Conservation (phyloP, 1,140 invertebrate species). For the Parasteatoda tepidariorum region DNA sequence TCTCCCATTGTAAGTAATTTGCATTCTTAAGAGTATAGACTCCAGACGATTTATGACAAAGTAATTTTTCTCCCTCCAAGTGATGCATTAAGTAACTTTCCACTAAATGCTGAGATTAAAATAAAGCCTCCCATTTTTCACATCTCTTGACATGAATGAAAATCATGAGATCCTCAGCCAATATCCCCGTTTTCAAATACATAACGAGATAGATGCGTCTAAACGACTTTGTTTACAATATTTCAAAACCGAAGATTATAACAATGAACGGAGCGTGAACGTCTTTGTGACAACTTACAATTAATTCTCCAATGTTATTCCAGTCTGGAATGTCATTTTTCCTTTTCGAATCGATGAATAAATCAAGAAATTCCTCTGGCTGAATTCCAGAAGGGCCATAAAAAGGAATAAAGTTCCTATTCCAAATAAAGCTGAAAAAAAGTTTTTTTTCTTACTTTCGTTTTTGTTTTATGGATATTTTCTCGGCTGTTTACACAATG, state of each 20-base stretch:
- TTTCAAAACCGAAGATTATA: slow-evolving; percentile 35
- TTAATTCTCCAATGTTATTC: slow-evolving; percentile 18
- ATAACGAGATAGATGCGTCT: not conserved
- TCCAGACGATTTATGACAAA: too few relatives aligned
- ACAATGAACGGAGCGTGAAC: slow-evolving; percentile 44
- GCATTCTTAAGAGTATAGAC: too few relatives aligned
- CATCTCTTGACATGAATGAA: not conserved
- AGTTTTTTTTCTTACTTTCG: slow-evolving; percentile 43
- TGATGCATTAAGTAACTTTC: too few relatives aligned
- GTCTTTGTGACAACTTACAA: slow-evolving; percentile 44
- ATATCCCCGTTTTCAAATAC: not conserved
- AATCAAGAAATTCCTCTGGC: slow-evolving; percentile 49
- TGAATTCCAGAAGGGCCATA: slow-evolving; percentile 34
- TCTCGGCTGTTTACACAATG: slow-evolving; percentile 58
- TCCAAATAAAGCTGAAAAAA: slow-evolving; percentile 57
- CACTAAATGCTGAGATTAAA: not conserved
- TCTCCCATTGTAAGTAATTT: too few relatives aligned
- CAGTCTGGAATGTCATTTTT: not conserved
- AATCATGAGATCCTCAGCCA: not conserved
- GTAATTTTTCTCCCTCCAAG: too few relatives aligned
- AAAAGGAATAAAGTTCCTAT: slow-evolving; percentile 48
- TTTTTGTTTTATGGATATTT: slow-evolving; percentile 60
- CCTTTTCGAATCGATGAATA: slow-evolving; percentile 53
- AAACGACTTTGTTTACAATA: slow-evolving; percentile 50
- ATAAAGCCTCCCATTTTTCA: not conserved